Conservation (phyloP, 2,797 vertebrate genomes). For the Tiaroga cobitis region DNA sequence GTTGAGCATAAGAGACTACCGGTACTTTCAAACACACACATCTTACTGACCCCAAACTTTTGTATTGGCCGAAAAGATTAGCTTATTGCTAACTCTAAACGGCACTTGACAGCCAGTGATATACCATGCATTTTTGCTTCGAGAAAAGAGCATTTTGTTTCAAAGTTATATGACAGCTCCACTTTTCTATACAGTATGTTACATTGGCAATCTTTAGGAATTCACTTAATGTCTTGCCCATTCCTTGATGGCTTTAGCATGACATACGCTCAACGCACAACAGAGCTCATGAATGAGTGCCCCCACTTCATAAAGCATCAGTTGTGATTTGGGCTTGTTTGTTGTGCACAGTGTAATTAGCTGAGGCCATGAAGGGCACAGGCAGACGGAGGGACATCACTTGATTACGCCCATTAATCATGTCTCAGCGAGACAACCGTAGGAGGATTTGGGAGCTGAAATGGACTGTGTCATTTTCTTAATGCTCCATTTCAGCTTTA, state of each 20-base stretch:
- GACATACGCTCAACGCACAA: slow-evolving; percentile 32
- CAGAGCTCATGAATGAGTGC: slow-evolving; percentile 41
- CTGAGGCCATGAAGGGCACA: slow-evolving; percentile 64
- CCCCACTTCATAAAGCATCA: slow-evolving; percentile 65
- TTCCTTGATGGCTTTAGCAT: slow-evolving; percentile 3
- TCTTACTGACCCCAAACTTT: no score
- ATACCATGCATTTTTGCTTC: no score
- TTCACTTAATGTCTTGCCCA: neutral
- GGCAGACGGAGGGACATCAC: slow-evolving; percentile 67
- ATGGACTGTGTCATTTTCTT: slow-evolving; percentile 67
- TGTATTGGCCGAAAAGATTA: neutral
- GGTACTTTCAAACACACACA: no score
- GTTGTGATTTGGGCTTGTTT: slow-evolving; percentile 69
- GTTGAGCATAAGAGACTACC: neutral
- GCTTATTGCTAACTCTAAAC: neutral
- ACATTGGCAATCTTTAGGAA: neutral
- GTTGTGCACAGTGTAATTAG: slow-evolving; percentile 68
- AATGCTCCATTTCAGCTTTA: slow-evolving; percentile 71
- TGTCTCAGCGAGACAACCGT: slow-evolving; percentile 62
- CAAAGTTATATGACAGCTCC: neutral
- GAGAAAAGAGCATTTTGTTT: neutral
- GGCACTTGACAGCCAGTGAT: neutral
- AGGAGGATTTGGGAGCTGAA: slow-evolving; percentile 65
- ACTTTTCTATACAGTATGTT: neutral
- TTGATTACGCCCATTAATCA: slow-evolving; percentile 80